These are phyloP conservation scores for Heliconius nattereri DNA, from an alignment of 1,140 invertebrate genomes.

Conservation along the genomic window DNA sequence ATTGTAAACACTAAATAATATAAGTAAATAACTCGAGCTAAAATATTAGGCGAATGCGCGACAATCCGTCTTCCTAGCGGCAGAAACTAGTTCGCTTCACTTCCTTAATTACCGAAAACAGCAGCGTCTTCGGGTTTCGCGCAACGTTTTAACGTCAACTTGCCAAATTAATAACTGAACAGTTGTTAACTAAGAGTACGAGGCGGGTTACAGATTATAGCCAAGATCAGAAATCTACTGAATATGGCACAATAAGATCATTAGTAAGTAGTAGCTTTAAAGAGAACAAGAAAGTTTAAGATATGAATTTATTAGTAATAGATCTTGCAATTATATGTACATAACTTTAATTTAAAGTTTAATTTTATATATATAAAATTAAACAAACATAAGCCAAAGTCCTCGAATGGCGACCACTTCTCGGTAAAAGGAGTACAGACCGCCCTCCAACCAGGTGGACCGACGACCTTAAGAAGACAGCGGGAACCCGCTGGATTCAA, in stretches of 20 bases:
- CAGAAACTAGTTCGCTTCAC: constrained; percentile 22
- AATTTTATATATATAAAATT: background rate
- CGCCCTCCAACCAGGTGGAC: no score
- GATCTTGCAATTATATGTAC: background rate
- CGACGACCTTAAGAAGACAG: no score
- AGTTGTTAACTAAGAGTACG: background rate
- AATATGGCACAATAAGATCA: background rate
- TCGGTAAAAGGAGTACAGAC: no score
- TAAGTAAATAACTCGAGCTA: background rate
- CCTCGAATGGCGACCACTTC: no score
- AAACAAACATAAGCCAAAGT: no score
- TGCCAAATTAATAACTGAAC: constrained; percentile 33
- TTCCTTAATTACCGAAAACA: constrained; percentile 25
- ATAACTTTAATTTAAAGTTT: no score
- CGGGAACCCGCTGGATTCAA: no score
- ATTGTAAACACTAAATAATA: background rate
- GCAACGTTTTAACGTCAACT: constrained; percentile 29
- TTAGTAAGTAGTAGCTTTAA: background rate
- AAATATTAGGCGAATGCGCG: background rate
- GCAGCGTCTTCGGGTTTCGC: constrained; percentile 19
- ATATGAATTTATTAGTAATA: no score
- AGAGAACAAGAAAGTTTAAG: no score
- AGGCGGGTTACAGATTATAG: background rate
- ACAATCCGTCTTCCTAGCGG: background rate
- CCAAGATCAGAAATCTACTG: background rate